phyloP scores from a whole-genome alignment of 2,113 vertebrate genomes.

The Paracanthobrama guichenoti region DNA sequence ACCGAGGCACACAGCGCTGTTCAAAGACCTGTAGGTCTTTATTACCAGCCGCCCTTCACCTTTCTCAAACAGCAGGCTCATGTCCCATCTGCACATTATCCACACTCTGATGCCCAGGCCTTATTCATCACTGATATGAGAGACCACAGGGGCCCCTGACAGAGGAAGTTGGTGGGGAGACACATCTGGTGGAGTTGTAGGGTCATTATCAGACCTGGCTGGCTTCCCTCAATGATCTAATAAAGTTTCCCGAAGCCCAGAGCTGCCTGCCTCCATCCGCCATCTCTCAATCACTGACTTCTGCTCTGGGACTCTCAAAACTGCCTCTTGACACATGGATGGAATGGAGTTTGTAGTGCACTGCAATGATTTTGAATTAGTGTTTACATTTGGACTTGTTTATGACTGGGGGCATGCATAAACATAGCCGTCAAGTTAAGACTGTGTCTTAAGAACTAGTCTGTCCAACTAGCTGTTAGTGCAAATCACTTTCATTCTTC shows the following conservation, averaged over 20 bases:
- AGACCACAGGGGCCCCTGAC: constrained; percentile 57
- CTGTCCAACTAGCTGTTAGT: too few relatives aligned
- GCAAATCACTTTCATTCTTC: too few relatives aligned
- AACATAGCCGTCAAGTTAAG: too few relatives aligned
- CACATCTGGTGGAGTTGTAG: constrained; percentile 57
- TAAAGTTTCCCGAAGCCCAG: constrained; percentile 51
- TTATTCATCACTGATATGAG: constrained; percentile 60
- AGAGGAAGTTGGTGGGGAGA: constrained; percentile 45
- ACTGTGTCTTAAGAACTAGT: too few relatives aligned
- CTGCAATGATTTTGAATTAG: constrained; percentile 30
- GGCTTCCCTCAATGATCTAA: constrained; percentile 57
- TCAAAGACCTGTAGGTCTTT: constrained; percentile 51
- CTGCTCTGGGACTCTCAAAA: constrained; percentile 25
- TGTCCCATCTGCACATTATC: constrained; percentile 54
- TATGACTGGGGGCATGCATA: background rate
- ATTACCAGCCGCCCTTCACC: constrained; percentile 47
- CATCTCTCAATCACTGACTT: constrained; percentile 12
- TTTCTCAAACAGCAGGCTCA: constrained; percentile 41
- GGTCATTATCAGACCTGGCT: constrained; percentile 50
- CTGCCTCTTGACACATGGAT: background rate
- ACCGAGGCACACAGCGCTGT: constrained; percentile 18
- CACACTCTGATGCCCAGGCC: constrained; percentile 37
- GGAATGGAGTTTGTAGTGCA: constrained; percentile 1
- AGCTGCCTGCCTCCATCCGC: background rate
- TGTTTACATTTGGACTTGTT: constrained; percentile 7